Evolutionary conservation across 2,888 invertebrate species (phyloP).

Genomic region (Athetis lepigone): DNA sequence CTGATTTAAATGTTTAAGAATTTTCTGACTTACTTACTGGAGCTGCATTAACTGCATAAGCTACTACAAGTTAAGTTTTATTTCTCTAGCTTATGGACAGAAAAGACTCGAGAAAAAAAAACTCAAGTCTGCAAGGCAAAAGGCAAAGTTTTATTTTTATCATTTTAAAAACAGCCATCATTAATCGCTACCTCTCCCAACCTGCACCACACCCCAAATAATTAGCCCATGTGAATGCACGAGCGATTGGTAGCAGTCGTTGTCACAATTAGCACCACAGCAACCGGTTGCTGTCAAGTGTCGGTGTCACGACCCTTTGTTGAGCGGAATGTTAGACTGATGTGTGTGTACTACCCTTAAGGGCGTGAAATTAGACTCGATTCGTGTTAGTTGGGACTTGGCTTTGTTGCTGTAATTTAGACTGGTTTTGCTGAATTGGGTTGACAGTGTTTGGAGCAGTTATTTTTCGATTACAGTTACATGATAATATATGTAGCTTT

Average conservation of each 20-base stretch:
- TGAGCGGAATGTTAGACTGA: slow-evolving; percentile 24
- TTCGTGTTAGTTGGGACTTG: background rate
- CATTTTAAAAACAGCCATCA: background rate
- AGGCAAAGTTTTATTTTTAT: too few relatives aligned
- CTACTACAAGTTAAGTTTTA: too few relatives aligned
- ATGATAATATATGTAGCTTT: too few relatives aligned
- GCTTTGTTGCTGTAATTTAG: background rate
- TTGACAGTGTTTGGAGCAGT: too few relatives aligned
- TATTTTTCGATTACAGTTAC: too few relatives aligned
- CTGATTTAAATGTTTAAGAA: background rate
- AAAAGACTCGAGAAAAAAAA: too few relatives aligned
- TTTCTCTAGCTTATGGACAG: too few relatives aligned
- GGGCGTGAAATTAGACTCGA: background rate
- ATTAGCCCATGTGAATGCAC: slow-evolving; percentile 64
- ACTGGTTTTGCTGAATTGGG: too few relatives aligned
- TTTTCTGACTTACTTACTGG: too few relatives aligned
- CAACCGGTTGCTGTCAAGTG: slow-evolving; percentile 43
- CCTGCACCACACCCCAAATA: slow-evolving; percentile 42
- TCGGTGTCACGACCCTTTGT: slow-evolving; percentile 34
- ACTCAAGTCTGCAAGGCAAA: too few relatives aligned
- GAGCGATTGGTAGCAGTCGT: slow-evolving; percentile 61
- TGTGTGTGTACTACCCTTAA: slow-evolving; percentile 9
- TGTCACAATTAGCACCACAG: slow-evolving; percentile 63
- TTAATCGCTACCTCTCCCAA: slow-evolving; percentile 11
- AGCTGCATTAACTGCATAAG: too few relatives aligned